A percentile compares a stretch with the other conserved stretches of the same genome.
Conservation (phyloP, 2,113 vertebrate species). For the Etia nguti region DNA sequence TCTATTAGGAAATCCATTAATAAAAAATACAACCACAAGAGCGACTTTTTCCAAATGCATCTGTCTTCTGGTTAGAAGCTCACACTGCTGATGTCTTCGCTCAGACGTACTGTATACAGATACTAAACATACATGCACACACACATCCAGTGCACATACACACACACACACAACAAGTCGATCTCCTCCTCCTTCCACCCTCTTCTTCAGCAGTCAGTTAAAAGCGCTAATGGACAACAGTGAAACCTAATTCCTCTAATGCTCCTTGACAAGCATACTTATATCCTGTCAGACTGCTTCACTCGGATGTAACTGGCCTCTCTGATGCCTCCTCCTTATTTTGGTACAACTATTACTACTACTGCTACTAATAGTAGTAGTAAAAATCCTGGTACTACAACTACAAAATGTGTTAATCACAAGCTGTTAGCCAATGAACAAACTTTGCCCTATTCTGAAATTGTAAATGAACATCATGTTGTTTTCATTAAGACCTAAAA, state of each 20-base stretch:
- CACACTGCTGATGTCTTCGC: not conserved
- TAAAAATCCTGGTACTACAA: not conserved
- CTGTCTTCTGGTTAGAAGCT: not conserved
- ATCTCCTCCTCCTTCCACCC: not conserved
- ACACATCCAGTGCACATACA: not conserved
- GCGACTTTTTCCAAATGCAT: not conserved
- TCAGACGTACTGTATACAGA: not conserved
- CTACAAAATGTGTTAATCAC: accelerated
- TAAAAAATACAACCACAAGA: not conserved
- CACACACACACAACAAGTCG: not conserved
- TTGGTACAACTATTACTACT: not conserved
- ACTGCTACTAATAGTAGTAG: not conserved
- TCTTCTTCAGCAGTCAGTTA: constrained; percentile 8
- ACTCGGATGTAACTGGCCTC: not conserved
- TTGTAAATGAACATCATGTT: not conserved
- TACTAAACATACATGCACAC: not conserved
- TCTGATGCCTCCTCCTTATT: not conserved
- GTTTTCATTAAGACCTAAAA: not conserved
- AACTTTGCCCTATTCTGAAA: not conserved
- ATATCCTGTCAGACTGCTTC: not conserved
- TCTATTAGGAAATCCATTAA: not conserved
- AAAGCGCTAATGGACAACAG: constrained; percentile 22
- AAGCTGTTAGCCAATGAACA: not conserved
- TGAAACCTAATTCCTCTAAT: constrained; percentile 38
- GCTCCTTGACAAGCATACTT: constrained; percentile 24